These are phyloP conservation scores for Bicyclus anynana DNA, from an alignment of 1,140 invertebrate species.

Conservation along the genomic window DNA sequence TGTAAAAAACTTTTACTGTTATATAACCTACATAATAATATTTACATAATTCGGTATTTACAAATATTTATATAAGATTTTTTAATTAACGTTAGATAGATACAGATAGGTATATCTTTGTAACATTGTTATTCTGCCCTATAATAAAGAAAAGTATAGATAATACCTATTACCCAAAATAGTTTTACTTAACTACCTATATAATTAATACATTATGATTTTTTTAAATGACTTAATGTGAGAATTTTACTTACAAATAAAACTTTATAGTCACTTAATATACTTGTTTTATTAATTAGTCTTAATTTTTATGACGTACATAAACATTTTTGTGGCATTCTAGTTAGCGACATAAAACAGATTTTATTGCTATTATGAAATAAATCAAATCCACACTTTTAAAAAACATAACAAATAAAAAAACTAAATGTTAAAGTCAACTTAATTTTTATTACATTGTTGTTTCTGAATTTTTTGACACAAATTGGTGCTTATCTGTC, in stretches of 20 bases:
- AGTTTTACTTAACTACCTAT: too few species aligned
- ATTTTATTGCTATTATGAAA: not conserved
- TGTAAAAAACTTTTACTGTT: too few species aligned
- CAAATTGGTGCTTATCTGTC: too few species aligned
- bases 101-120: too few species aligned
- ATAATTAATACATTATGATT: not conserved
- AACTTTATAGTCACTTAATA: conserved; percentile 2
- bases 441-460: not conserved
- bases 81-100: too few species aligned
- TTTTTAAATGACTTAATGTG: not conserved
- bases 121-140: too few species aligned
- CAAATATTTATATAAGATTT: too few species aligned
- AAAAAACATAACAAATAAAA: not conserved
- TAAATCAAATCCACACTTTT: not conserved
- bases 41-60: too few species aligned
- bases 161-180: too few species aligned
- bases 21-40: too few species aligned
- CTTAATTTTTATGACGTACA: not conserved
- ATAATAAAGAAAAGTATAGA: too few species aligned
- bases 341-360: not conserved
- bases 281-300: conserved; percentile 4
- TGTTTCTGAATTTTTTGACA: too few species aligned
- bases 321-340: not conserved
- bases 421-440: not conserved
- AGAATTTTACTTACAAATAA: not conserved